These are phyloP conservation scores for Synanthedon andrenaeformis DNA, from an alignment of 2,888 invertebrate genomes.

Conservation along the genomic window DNA sequence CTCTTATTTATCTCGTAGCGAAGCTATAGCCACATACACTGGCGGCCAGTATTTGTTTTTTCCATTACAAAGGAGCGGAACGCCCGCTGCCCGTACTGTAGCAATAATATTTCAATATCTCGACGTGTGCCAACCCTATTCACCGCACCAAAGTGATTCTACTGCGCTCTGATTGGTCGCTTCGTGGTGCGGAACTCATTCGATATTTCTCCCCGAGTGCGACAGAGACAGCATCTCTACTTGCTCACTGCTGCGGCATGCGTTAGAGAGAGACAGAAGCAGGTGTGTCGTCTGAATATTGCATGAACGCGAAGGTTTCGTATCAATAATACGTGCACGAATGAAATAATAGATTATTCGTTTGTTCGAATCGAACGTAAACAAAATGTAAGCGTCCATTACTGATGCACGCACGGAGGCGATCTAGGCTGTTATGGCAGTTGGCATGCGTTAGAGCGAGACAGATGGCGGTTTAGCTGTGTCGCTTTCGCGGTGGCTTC, in stretches of 20 bases:
- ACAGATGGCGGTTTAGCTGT: constrained; percentile 21
- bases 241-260: background rate
- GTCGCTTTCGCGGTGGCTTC: constrained; percentile 10
- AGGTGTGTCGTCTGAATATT: constrained; percentile 49
- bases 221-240: constrained; percentile 27
- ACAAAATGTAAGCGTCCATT: constrained; percentile 68
- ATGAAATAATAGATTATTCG: constrained; percentile 71
- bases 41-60: constrained; percentile 53
- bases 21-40: constrained; percentile 21
- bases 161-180: constrained; percentile 42
- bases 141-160: constrained; percentile 50
- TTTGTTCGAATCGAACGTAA: constrained; percentile 69
- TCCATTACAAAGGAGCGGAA: constrained; percentile 60
- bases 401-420: constrained; percentile 42
- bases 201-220: constrained; percentile 31
- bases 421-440: constrained; percentile 17
- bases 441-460: constrained; percentile 24
- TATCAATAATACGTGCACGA: constrained; percentile 70
- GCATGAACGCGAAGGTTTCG: constrained; percentile 54
- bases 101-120: constrained; percentile 66
- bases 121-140: constrained; percentile 41
- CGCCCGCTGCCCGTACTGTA: constrained; percentile 48
- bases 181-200: constrained; percentile 21
- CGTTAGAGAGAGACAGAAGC: constrained; percentile 29
- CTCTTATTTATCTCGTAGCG: constrained; percentile 45